Evolutionary conservation across 2,888 invertebrate genomes (phyloP).

Genomic region (Chalcis sispes): DNA sequence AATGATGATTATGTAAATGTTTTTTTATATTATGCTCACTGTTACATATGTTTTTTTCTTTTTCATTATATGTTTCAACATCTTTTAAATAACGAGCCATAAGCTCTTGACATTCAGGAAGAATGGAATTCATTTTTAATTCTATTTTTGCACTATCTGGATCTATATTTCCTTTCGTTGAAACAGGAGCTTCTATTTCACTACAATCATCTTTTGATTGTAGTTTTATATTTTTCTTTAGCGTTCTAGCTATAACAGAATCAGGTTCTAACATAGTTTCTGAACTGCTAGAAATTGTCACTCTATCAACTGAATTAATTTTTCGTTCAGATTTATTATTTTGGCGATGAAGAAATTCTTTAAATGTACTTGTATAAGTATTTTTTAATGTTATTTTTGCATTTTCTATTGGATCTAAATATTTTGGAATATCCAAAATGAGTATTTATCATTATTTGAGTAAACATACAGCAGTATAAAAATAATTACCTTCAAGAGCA

Average conservation of each 20-base stretch:
- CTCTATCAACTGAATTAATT: not conserved
- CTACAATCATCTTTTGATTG: slow-evolving; percentile 28
- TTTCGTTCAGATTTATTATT: not conserved
- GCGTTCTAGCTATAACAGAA: slow-evolving; percentile 49
- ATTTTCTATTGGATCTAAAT: slow-evolving; percentile 43
- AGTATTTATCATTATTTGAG: not conserved
- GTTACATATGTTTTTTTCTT: slow-evolving; percentile 2
- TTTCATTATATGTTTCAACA: slow-evolving; percentile 34
- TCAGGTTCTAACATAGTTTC: slow-evolving; percentile 53
- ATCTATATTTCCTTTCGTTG: slow-evolving; percentile 45
- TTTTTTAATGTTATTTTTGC: slow-evolving; percentile 40
- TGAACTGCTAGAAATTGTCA: slow-evolving; percentile 34
- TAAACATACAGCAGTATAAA: not conserved
- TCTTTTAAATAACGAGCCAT: slow-evolving; percentile 52
- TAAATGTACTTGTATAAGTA: slow-evolving; percentile 42
- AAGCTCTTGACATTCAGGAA: slow-evolving; percentile 54
- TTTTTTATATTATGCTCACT: slow-evolving; percentile 6
- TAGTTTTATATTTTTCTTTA: slow-evolving; percentile 43
- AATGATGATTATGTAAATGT: not conserved
- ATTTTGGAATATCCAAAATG: not conserved
- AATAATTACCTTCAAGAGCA: slow-evolving; percentile 34
- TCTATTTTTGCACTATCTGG: slow-evolving; percentile 25
- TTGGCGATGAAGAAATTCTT: slow-evolving; percentile 32
- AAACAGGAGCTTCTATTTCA: slow-evolving; percentile 42
- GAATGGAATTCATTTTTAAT: slow-evolving; percentile 40